Evolutionary conservation across 2,113 vertebrate genomes (phyloP), one percentile per base, ranked within the genome.

Genomic region (Scortum barcoo): DNA sequence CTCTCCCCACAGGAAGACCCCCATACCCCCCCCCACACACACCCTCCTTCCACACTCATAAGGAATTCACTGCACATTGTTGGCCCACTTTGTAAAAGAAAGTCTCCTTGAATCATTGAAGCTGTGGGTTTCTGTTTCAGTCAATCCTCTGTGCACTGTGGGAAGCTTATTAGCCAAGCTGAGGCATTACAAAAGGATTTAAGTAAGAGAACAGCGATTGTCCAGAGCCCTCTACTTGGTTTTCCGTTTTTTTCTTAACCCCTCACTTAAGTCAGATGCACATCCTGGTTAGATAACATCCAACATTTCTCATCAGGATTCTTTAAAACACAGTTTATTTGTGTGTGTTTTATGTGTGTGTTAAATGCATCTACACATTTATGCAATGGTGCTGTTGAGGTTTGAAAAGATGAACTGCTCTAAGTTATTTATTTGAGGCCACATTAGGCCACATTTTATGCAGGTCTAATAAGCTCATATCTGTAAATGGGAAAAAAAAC

Each of bases 81-180:
- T 90, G 89, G 90, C 88, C 87, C 89, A 89, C 87, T 93, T 93
- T 92, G 91, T 93, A 90, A 92, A 86, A 91, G 87, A 91, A 94
- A 91, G 85, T 87, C 91, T 91, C 81, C 87, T 89, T 92, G 81
- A 93, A 91, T 92, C 91, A 85, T 89, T 80, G 89, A 89, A 88
- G 89, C 91, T 81, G 84, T 48, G 88, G 81, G 83, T 91, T 89
- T 89, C 88, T 86, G 86, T 94, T 91, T 91, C 76, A 80, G 78
- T 90, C 90, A 86, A 92, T 88, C 88, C 72, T 85, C 68, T 42
- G 81, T 84, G 90, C 84, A 81, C 86, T 76, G 81, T 86, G 86
- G 80, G 76, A 89, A 89, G 86, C 86, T 93, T 94, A 93, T 92
- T 93, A 89, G 76, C 84, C 83, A 86, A 86, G 83, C 86, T 48